A percentile compares a stretch with the other conserved stretches of the same genome.
Evolutionary conservation across 2,113 vertebrate genomes (phyloP).

Genomic region (Orthonyx spaldingii): DNA sequence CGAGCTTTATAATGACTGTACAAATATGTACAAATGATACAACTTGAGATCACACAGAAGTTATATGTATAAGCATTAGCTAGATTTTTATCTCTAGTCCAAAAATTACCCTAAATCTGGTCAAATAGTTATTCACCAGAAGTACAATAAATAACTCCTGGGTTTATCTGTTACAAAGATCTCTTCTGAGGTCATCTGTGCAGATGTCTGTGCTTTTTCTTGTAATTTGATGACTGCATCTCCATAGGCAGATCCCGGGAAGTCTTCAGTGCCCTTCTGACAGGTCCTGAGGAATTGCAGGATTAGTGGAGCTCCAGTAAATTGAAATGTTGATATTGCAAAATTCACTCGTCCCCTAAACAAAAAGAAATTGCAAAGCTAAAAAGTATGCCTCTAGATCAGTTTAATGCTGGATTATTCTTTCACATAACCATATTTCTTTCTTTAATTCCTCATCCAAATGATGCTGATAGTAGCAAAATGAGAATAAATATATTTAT

Average conservation of each 20-base stretch:
- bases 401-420: background rate
- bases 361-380: background rate
- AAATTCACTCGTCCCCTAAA: background rate
- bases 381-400: background rate
- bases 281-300: constrained; percentile 35
- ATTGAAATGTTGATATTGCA: background rate
- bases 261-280: constrained; percentile 9
- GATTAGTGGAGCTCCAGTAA: constrained; percentile 6
- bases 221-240: constrained; percentile 21
- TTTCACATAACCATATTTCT: background rate
- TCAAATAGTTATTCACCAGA: constrained; percentile 22
- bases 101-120: constrained; percentile 18
- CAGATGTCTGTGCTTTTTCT: constrained; percentile 36
- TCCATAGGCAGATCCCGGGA: background rate
- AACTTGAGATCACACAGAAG: constrained; percentile 31
- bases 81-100: constrained; percentile 21
- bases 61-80: background rate
- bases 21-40: constrained; percentile 42
- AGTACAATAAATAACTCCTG: constrained; percentile 47
- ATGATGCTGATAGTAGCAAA: background rate
- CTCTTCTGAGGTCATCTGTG: constrained; percentile 39
- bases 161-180: constrained; percentile 42
- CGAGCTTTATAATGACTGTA: background rate
- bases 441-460: background rate
- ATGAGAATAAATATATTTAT: background rate